phyloP scores from a whole-genome alignment of 2,113 vertebrate species.

The Zingel zingel region DNA sequence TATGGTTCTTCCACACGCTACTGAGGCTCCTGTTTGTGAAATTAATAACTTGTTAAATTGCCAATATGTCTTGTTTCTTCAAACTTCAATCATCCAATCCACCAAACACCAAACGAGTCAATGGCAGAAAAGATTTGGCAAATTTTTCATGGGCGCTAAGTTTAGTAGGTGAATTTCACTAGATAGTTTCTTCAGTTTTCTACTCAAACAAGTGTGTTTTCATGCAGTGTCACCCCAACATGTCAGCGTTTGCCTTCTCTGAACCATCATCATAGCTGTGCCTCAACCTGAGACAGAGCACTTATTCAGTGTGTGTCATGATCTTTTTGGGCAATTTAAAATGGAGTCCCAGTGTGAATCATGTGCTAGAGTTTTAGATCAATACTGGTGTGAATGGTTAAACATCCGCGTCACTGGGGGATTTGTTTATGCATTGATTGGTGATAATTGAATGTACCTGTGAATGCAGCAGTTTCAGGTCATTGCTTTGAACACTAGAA shows the following conservation, averaged over 20 bases:
- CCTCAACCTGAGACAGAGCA: conserved; percentile 28
- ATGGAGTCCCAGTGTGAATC: conserved; percentile 50
- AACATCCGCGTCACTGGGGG: not conserved
- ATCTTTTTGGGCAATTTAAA: conserved; percentile 40
- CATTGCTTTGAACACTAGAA: conserved; percentile 59
- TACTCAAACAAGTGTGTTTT: not conserved
- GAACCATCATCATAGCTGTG: conserved; percentile 9
- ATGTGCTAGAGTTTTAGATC: not conserved
- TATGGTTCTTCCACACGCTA: no score
- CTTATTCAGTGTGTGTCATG: conserved; percentile 9
- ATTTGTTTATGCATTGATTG: not conserved
- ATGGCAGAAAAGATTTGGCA: no score
- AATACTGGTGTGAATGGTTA: not conserved
- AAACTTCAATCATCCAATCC: no score
- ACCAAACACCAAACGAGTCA: no score
- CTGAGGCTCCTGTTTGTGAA: no score
- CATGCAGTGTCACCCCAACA: conserved; percentile 37
- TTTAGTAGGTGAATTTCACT: not conserved
- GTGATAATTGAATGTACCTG: not conserved
- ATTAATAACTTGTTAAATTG: no score
- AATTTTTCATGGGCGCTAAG: no score
- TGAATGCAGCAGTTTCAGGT: conserved; percentile 14
- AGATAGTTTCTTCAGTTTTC: not conserved
- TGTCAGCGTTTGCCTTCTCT: conserved; percentile 34
- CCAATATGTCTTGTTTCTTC: no score